Percentiles rank a stretch among this genome's conserved stretches.
These are phyloP conservation scores for Crepidodera aurea DNA, from an alignment of 2,888 invertebrate genomes.

Conservation along the genomic window DNA sequence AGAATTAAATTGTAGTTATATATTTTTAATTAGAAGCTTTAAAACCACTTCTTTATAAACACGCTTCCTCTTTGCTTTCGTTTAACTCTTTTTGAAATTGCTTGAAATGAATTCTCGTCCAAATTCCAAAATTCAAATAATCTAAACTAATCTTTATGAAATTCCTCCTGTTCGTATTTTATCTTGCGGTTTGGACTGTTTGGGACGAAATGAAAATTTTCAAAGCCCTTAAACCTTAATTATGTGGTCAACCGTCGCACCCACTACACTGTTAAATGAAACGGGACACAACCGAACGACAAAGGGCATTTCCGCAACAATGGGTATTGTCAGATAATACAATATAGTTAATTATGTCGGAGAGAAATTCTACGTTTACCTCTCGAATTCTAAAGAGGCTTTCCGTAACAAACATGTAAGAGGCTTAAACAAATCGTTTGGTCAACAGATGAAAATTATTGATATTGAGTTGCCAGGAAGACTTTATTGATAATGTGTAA, in stretches of 20 bases:
- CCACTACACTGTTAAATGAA: conserved; percentile 15
- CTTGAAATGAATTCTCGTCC: not conserved
- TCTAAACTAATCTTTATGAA: conserved; percentile 20
- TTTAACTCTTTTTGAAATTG: not conserved
- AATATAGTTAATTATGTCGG: conserved; percentile 27
- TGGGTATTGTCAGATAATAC: conserved; percentile 26
- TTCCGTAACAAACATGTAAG: conserved; percentile 9
- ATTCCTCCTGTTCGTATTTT: conserved; percentile 12
- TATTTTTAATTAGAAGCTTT: too few species aligned
- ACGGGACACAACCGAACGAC: conserved; percentile 15
- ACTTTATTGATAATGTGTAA: too few species aligned
- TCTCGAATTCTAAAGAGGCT: conserved; percentile 3
- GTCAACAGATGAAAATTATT: not conserved
- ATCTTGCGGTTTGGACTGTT: conserved; percentile 16
- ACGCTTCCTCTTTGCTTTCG: not conserved
- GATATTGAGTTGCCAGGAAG: too few species aligned
- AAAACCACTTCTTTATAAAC: too few species aligned
- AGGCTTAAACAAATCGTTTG: conserved; percentile 2
- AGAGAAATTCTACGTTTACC: conserved; percentile 2
- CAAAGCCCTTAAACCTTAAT: conserved; percentile 24
- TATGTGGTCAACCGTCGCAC: conserved; percentile 23
- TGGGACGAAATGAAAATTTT: conserved; percentile 21
- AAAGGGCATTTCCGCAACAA: conserved; percentile 25
- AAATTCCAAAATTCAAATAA: conserved; percentile 5
- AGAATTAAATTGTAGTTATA: too few species aligned